Percentiles rank a stretch among this genome's conserved stretches.
phyloP scores from a whole-genome alignment of 2,888 invertebrate genomes.

The Drosophila longiperda region DNA sequence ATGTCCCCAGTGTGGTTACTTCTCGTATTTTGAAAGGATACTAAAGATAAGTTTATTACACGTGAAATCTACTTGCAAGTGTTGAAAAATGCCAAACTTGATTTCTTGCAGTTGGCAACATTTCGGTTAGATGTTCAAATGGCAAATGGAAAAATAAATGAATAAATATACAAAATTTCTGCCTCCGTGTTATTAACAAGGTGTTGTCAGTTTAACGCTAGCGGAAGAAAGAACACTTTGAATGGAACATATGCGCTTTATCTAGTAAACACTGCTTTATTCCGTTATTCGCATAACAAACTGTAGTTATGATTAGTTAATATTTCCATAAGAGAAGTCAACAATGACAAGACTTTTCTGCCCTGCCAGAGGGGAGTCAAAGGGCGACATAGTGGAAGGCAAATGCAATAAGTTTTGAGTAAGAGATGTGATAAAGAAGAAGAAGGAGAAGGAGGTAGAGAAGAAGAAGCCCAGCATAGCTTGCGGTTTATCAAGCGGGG shows the following conservation, averaged over 20 bases:
- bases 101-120: not conserved
- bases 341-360: slow-evolving; percentile 15
- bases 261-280: not conserved
- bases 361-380: not conserved
- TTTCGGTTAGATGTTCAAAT: not conserved
- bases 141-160: not conserved
- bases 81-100: not conserved
- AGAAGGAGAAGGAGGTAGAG: slow-evolving; percentile 5
- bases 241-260: not conserved
- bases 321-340: slow-evolving; percentile 28
- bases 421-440: slow-evolving; percentile 2
- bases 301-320: slow-evolving; percentile 32
- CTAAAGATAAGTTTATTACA: not conserved
- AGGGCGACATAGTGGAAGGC: slow-evolving; percentile 15
- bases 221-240: not conserved
- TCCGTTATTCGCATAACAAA: not conserved
- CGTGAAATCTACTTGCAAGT: not conserved
- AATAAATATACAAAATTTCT: not conserved
- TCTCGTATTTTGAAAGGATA: not conserved
- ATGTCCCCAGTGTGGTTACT: not conserved
- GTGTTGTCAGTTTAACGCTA: not conserved
- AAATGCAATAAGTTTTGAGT: slow-evolving; percentile 22
- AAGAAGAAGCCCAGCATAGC: slow-evolving; percentile 40
- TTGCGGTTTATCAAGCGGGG: slow-evolving; percentile 60
- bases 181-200: not conserved